Base-by-base conservation (phyloP, 2,888 invertebrate genomes). In the Tetragonisca angustula region DNA sequence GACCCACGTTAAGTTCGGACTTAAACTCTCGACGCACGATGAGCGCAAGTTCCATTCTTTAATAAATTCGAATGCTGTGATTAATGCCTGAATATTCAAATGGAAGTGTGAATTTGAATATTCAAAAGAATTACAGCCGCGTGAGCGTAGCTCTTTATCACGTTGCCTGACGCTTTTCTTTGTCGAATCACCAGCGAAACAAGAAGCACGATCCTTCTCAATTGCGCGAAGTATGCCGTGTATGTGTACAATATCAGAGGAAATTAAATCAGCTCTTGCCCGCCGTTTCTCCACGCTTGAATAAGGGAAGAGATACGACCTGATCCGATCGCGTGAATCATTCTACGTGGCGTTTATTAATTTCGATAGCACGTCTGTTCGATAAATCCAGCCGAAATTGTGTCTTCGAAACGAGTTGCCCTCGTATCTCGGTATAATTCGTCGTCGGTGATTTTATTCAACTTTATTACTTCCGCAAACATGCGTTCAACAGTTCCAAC, bases 391-490 rank as follows among this genome's bases (percentile, higher is more conserved):
- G 54, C 13, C 17, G 15, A 69, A 74, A 59, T 69, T 43, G n/a
- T 56, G 27, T 19, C 19, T 50, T 27, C n/a, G 50, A 59, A 61
- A 21, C 43, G 61, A 19, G 6, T 27, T 49, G n/a, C 83, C 43
- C 75, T 83, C 82, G 83, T 83, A 68, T 73, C 83, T 83, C 83
- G 68, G 50, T 17, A 49, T 27, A 49, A 56, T 43, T 65, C 36
- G 36, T 68, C 72, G 62, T 11, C 59, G 21, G 36, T 59, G 52
- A 56, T 71, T 71, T 76, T 17, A 56, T 76, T 43, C 17, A 64
- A n/a, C 24, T 54, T 50, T 79, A 50, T 56, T 32, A 70, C 11
- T 15, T 32, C 65, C 49, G 19, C 36, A 56, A 21, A 19, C 54
- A 21, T n/a, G 13, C 32, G 36, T 62, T 27, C 21, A 36, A 54